Conservation (phyloP, 2,797 vertebrate species). For the Esox lucius region DNA sequence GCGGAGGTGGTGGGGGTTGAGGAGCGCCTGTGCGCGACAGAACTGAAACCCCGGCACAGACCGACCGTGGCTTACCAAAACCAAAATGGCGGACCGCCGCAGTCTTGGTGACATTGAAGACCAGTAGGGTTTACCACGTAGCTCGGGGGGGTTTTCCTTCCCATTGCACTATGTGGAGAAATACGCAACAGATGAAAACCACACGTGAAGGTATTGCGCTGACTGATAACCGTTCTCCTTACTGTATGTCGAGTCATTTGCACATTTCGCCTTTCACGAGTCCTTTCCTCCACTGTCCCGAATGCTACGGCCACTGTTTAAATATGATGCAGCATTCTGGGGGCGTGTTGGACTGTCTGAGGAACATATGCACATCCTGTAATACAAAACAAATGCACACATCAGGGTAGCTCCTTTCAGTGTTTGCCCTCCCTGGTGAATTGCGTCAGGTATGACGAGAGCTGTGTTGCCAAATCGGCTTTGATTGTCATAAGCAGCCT, state of each 20-base stretch:
- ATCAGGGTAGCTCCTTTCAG: background rate
- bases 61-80: constrained; percentile 66
- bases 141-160: constrained; percentile 34
- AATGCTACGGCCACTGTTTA: background rate
- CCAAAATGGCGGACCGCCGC: constrained; percentile 66
- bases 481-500: background rate
- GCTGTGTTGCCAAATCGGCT: background rate
- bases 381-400: background rate
- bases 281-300: background rate
- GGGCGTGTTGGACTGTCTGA: background rate
- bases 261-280: background rate
- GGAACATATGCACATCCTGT: background rate
- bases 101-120: constrained; percentile 46
- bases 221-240: background rate
- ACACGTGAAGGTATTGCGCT: background rate
- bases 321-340: background rate
- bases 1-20: constrained; percentile 42
- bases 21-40: constrained; percentile 35
- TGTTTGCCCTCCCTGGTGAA: background rate
- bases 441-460: background rate
- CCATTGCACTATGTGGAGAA: constrained; percentile 22
- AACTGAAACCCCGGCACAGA: constrained; percentile 62
- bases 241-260: background rate
- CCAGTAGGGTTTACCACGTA: constrained; percentile 61
- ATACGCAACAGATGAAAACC: background rate